These are phyloP conservation scores for Silurus aristotelis DNA, from an alignment of 2,797 vertebrate species.

Conservation along the genomic window DNA sequence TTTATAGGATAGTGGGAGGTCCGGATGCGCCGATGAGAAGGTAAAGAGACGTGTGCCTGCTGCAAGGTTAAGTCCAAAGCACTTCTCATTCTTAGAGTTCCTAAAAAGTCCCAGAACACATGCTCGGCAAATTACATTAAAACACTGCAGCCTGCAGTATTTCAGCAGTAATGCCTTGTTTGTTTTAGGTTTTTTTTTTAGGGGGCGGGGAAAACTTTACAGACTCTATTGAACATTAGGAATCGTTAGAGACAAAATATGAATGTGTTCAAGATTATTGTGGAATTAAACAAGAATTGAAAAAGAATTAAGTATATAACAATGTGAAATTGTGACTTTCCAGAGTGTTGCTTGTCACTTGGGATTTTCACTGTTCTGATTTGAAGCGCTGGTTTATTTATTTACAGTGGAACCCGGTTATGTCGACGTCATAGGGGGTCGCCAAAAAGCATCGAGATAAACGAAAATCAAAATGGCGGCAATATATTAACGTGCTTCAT, in stretches of 20 bases:
- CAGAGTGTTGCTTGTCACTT: too few species aligned
- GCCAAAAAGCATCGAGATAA: too few species aligned
- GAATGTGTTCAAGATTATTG: background rate
- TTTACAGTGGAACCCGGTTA: too few species aligned
- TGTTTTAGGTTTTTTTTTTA: background rate
- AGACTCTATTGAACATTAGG: background rate
- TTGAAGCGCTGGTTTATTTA: background rate
- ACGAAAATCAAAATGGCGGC: too few species aligned
- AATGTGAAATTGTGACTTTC: background rate
- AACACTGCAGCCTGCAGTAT: background rate
- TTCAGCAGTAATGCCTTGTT: conserved; percentile 10
- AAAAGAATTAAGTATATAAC: background rate
- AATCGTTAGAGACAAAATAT: background rate
- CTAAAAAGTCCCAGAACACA: conserved; percentile 23
- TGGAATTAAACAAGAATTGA: background rate
- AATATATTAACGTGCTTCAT: too few species aligned
- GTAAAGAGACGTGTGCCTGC: conserved; percentile 38
- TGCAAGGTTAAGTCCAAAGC: conserved; percentile 40
- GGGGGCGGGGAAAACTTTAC: background rate
- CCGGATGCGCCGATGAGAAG: conserved; percentile 73
- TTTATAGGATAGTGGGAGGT: conserved; percentile 55
- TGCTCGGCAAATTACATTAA: background rate
- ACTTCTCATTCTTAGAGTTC: background rate
- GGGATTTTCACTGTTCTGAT: background rate
- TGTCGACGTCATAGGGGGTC: too few species aligned